These are phyloP conservation scores for Eciton burchellii DNA, from an alignment of 1,140 invertebrate species.

Conservation along the genomic window DNA sequence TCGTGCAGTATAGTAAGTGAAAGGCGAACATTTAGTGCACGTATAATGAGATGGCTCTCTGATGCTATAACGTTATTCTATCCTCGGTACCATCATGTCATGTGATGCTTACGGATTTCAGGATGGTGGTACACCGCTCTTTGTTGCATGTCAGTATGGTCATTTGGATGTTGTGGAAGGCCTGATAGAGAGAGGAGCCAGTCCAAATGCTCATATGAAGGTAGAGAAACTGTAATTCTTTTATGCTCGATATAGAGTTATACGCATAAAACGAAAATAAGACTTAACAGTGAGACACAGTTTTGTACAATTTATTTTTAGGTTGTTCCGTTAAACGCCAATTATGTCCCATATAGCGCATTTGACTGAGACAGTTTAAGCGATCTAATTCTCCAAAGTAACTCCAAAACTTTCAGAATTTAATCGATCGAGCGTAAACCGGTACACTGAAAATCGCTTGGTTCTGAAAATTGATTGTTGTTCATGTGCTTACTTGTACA, in stretches of 20 bases:
- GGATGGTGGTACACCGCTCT: slow-evolving; percentile 96
- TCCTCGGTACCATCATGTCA: not conserved
- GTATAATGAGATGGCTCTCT: slow-evolving; percentile 28
- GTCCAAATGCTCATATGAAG: slow-evolving; percentile 95
- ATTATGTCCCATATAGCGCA: not conserved
- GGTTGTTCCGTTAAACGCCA: not conserved
- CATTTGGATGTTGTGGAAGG: slow-evolving; percentile 94
- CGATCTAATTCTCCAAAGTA: not conserved
- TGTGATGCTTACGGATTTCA: slow-evolving; percentile 80
- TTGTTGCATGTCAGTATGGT: slow-evolving; percentile 96
- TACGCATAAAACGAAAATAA: not conserved
- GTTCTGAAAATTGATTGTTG: too few species aligned
- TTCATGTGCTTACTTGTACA: too few species aligned
- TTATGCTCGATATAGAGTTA: not conserved
- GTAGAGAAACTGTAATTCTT: slow-evolving; percentile 82
- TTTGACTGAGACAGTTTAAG: not conserved
- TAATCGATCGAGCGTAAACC: not conserved
- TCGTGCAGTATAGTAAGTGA: slow-evolving; percentile 91
- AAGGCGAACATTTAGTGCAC: not conserved
- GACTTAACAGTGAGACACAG: not conserved
- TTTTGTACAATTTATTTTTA: not conserved
- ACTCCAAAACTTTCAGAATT: not conserved
- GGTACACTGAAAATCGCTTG: too few species aligned
- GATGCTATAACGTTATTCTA: not conserved
- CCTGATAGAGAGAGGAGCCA: slow-evolving; percentile 91